Conservation (phyloP, 2,888 invertebrate species). For the Heteromyza rotundicornis region DNA sequence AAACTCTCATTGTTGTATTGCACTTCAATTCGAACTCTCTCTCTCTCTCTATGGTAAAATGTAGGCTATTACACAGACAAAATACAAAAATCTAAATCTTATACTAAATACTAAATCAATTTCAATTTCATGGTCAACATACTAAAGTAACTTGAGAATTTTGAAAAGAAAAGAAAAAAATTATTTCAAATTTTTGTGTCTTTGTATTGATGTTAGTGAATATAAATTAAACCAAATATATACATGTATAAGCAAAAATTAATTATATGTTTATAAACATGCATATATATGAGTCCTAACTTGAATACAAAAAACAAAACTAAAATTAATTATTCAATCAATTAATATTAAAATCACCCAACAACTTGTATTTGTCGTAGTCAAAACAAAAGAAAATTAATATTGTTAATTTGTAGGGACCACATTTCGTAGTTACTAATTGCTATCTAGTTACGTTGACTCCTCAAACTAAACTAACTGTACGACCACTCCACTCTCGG, state of each 20-base stretch:
- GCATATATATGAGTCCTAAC: no score
- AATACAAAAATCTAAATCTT: background rate
- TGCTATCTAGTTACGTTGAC: background rate
- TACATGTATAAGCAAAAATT: no score
- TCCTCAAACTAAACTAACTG: background rate
- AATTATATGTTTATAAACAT: no score
- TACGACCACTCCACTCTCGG: background rate
- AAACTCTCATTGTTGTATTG: no score
- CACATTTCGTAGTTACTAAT: background rate
- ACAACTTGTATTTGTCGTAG: background rate
- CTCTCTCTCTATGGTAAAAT: background rate
- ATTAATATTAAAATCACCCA: background rate
- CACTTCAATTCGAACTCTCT: background rate
- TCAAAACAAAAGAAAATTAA: background rate
- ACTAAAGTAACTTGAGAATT: no score
- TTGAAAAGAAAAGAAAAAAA: no score
- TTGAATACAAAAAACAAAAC: background rate
- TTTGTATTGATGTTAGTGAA: no score
- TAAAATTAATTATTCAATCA: background rate
- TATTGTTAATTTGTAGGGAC: constrained; percentile 2
- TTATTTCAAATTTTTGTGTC: no score
- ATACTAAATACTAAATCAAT: no score
- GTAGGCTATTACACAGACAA: background rate
- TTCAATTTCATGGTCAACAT: no score
- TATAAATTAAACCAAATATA: no score